These are phyloP conservation scores for Torymus tubicola DNA, from an alignment of 2,888 invertebrate species.

Conservation along the genomic window DNA sequence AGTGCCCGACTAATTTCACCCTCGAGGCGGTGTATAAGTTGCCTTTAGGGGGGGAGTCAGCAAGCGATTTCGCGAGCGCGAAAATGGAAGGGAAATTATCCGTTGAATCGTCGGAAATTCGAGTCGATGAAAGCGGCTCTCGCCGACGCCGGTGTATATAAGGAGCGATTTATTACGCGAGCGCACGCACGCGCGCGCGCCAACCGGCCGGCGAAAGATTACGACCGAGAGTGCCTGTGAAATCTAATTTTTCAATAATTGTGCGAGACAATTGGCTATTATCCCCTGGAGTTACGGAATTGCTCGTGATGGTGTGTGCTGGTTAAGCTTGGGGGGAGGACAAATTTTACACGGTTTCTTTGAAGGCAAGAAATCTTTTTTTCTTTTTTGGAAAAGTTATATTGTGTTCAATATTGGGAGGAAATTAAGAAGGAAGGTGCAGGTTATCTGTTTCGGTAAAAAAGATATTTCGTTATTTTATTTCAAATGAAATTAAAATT, in stretches of 20 bases:
- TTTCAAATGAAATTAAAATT: too few relatives aligned
- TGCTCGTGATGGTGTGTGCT: background rate
- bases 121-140: slow-evolving; percentile 34
- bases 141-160: background rate
- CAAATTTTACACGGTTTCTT: too few relatives aligned
- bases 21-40: background rate
- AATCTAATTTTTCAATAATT: slow-evolving; percentile 49
- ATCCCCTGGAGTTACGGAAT: slow-evolving; percentile 21
- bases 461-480: too few relatives aligned
- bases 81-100: slow-evolving; percentile 44
- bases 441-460: too few relatives aligned
- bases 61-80: slow-evolving; percentile 12
- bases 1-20: slow-evolving; percentile 30
- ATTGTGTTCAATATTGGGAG: too few relatives aligned
- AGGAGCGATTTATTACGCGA: slow-evolving; percentile 10
- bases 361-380: too few relatives aligned
- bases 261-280: slow-evolving; percentile 24
- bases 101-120: slow-evolving; percentile 48
- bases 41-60: background rate
- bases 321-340: too few relatives aligned
- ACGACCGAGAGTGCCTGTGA: background rate
- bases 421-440: too few relatives aligned
- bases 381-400: too few relatives aligned
- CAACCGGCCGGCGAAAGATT: slow-evolving; percentile 5
- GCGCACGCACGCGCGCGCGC: too few relatives aligned